Evolutionary conservation across 2,888 invertebrate genomes (phyloP).

Genomic region (Taphrorychus bicolor): DNA sequence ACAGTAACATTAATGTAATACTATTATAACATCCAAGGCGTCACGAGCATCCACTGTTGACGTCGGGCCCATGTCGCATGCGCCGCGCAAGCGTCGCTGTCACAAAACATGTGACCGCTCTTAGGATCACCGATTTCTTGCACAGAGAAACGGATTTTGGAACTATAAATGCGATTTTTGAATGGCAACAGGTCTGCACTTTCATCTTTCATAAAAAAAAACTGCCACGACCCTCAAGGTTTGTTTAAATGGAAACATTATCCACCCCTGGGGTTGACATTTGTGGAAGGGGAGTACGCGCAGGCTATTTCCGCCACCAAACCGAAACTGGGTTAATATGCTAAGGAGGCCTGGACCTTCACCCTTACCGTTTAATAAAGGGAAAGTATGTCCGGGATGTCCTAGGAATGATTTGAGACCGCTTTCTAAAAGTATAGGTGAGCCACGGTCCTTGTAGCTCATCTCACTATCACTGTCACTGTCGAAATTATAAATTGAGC

Average conservation of each 20-base stretch:
- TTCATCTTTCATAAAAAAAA: background rate
- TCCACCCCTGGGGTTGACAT: background rate
- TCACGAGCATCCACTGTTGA: conserved; percentile 33
- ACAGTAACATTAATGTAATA: conserved; percentile 2
- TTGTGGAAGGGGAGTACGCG: conserved; percentile 18
- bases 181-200: background rate
- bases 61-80: conserved; percentile 20
- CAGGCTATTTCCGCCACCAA: conserved; percentile 2
- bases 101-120: conserved; percentile 50
- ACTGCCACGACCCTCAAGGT: too few species aligned
- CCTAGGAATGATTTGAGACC: conserved; percentile 86
- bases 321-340: conserved; percentile 20
- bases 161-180: background rate
- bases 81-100: conserved; percentile 44
- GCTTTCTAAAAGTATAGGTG: conserved; percentile 87
- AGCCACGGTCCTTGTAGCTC: conserved; percentile 87
- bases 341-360: background rate
- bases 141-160: background rate
- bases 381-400: conserved; percentile 82
- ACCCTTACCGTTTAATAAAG: conserved; percentile 75
- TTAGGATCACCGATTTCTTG: conserved; percentile 15
- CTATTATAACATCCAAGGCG: conserved; percentile 36
- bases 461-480: conserved; percentile 71
- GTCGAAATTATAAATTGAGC: conserved; percentile 57
- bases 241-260: background rate